Evolutionary conservation across 2,888 invertebrate genomes (phyloP).

Genomic region (Lacanobia oleracea): DNA sequence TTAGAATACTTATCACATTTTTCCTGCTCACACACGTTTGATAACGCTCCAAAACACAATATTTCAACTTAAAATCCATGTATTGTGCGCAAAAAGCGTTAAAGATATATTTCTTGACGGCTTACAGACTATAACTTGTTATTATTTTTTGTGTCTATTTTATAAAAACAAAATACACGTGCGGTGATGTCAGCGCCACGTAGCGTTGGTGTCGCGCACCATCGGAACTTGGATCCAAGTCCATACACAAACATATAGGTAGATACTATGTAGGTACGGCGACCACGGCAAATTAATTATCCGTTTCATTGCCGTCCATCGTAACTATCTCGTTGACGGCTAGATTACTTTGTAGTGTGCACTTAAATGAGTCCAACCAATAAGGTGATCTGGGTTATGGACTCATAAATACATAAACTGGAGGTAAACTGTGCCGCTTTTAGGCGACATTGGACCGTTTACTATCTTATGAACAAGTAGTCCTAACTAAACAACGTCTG

Average conservation of each 20-base stretch:
- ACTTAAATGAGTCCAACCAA: conserved; percentile 48
- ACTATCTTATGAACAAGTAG: conserved; percentile 11
- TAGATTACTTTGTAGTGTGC: conserved; percentile 52
- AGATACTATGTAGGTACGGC: conserved; percentile 20
- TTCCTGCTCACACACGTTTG: background rate
- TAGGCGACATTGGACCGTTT: conserved; percentile 14
- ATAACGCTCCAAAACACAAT: conserved; percentile 10
- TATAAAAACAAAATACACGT: conserved; percentile 44
- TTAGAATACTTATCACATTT: conserved; percentile 5
- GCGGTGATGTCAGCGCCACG: conserved; percentile 59
- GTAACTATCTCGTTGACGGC: conserved; percentile 45
- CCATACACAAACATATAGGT: conserved; percentile 22
- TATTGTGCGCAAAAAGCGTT: conserved; percentile 2
- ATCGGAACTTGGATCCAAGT: conserved; percentile 22
- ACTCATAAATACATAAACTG: conserved; percentile 41
- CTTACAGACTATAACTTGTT: conserved; percentile 13
- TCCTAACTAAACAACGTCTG: conserved; percentile 16
- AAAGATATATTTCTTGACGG: background rate
- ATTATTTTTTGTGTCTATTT: conserved; percentile 34
- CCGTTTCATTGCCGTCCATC: conserved; percentile 61
- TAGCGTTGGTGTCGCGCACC: conserved; percentile 46
- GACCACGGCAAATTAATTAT: conserved; percentile 61
- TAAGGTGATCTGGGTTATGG: conserved; percentile 56
- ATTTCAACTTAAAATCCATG: conserved; percentile 3
- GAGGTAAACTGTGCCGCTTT: conserved; percentile 35